phyloP scores from a whole-genome alignment of 37 sponge, comb jelly and placozoan genomes.

The Theonella swinhoei region DNA sequence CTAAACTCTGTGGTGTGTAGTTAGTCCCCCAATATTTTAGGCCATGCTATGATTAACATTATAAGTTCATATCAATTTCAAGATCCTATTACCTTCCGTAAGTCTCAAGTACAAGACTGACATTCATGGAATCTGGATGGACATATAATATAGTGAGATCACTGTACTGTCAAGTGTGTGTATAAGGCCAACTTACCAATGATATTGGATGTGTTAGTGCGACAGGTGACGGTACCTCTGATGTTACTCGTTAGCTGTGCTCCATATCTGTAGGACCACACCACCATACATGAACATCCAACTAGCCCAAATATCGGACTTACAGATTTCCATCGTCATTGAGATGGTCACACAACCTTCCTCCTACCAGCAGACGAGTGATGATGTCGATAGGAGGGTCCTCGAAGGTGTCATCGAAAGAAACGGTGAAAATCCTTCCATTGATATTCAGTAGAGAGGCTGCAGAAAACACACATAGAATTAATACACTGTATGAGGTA shows the following conservation, averaged over 20 bases:
- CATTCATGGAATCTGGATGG: constrained; percentile 30
- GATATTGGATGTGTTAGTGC: not conserved
- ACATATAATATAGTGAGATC: not conserved
- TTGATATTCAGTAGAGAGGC: not conserved
- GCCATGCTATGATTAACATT: no score
- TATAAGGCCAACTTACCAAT: not conserved
- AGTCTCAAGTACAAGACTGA: not conserved
- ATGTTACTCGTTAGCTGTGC: not conserved
- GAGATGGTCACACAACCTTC: constrained; percentile 28
- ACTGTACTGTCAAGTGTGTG: not conserved
- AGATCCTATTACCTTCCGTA: constrained; percentile 29
- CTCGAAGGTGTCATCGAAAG: not conserved
- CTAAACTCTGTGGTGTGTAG: no score
- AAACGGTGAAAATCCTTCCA: not conserved
- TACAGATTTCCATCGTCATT: not conserved
- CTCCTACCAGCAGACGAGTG: constrained; percentile 25
- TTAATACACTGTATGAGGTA: not conserved
- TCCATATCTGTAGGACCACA: not conserved
- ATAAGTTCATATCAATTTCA: no score
- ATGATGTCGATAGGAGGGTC: constrained; percentile 3
- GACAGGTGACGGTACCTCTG: not conserved
- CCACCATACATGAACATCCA: no score
- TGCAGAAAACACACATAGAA: not conserved
- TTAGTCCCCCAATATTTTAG: no score
- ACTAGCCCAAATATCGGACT: no score